phyloP scores from a whole-genome alignment of 2,113 vertebrate genomes.

The Oncorhynchus clarkii region DNA sequence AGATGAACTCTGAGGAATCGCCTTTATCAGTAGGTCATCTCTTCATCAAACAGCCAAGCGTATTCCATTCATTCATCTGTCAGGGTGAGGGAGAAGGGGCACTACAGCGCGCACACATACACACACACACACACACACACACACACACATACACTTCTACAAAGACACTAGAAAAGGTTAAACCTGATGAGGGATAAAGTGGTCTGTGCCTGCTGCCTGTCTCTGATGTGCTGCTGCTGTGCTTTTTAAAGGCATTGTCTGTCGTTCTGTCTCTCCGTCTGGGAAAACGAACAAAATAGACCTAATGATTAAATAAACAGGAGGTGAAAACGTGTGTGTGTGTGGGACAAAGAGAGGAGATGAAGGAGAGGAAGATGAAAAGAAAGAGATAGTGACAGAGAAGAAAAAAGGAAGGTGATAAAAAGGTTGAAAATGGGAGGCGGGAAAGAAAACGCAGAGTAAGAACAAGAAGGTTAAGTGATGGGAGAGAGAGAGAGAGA shows the following conservation, averaged over 20 bases:
- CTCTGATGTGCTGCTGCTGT: constrained; percentile 37
- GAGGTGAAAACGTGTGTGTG: too few relatives aligned
- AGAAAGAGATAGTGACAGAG: background rate
- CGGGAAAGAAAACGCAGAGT: background rate
- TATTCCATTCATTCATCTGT: constrained; percentile 67
- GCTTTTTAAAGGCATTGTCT: constrained; percentile 62
- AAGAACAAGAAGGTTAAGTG: constrained; percentile 1
- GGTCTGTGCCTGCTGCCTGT: too few relatives aligned
- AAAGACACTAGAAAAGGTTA: constrained; percentile 36
- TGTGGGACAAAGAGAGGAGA: background rate
- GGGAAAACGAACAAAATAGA: too few relatives aligned
- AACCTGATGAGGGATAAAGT: constrained; percentile 60
- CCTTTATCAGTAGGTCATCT: constrained; percentile 67
- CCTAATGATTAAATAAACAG: too few relatives aligned
- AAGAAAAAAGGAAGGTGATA: background rate
- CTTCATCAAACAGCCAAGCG: constrained; percentile 62
- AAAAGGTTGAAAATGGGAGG: background rate
- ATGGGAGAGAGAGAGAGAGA: constrained; percentile 22
- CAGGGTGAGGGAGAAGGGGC: constrained; percentile 50
- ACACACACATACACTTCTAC: constrained; percentile 9
- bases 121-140: too few relatives aligned
- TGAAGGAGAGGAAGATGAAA: background rate
- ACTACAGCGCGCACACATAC: too few relatives aligned
- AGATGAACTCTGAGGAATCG: too few relatives aligned
- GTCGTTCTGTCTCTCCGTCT: too few relatives aligned